Evolutionary conservation across 2,888 invertebrate species (phyloP), one percentile per base, ranked within the genome.

Genomic region (Idaea straminata): DNA sequence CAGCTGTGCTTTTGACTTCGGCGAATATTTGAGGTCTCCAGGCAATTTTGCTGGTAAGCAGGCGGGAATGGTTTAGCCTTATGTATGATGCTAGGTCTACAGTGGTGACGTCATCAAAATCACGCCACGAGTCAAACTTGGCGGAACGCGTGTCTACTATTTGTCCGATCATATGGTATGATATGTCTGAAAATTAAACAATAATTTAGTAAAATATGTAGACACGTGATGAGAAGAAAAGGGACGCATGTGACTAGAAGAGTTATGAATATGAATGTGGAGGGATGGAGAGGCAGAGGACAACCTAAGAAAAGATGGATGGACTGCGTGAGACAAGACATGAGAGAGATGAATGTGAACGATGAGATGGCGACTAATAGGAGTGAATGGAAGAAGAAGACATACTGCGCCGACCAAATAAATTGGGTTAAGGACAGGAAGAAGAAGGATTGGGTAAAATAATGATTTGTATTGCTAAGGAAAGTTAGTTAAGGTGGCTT

Each of bases 1-100:
- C 80, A 0, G 86, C 85, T 59, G 86, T 82, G 0, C 86, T 77
- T 74, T 88, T 92, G 0, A 92, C 80, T 76, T 93, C 92, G 64
- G 85, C 78, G 76, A 94, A 95, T 35, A 97, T 94, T 72, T 96
- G 94, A 0, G 97, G 96, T 34, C 97, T 93, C 97, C 97, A 98
- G 67, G 94, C 93, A 34, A 97, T 88, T n/a, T 94, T 95, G 68
- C 97, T 96, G 1, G 96, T 96, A 15, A 98, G 92, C 0, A 97
- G 91, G 57, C 97, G 93, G 0, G 97, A 97, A 82, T 97, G 97
- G 87, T 98, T 98, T 73, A 98, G 94, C 35, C 96, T 94, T 61
- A 97, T 89, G 83, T 96, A 97, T 34, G 96, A 97, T 4, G 95
- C 94, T 34, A 97, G 88, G 84, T 97, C 97, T 4, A 96, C 95